Base-by-base conservation (phyloP, 2,113 vertebrate genomes). In the Copsychus sechellarum region DNA sequence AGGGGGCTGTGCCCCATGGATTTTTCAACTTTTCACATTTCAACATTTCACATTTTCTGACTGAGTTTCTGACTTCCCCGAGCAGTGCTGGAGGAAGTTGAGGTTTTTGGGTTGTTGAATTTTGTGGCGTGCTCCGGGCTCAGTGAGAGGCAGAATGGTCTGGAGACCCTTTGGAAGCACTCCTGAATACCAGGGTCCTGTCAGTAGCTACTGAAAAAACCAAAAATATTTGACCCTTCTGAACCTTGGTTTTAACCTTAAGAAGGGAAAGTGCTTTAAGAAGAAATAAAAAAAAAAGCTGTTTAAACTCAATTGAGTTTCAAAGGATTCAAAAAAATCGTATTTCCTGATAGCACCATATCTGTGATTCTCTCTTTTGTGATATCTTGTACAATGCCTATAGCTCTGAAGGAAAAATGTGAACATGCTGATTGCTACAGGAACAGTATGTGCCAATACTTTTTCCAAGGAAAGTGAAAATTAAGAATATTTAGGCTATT, bases 211-310 rank as follows among this genome's bases (percentile, higher is more conserved):
- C 66, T 4, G 4, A 19, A 65, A 79, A 74, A 76, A 85, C 45
- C 6, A 14, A 43, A 74, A 66, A 42, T 22, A 12, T 34, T 62
- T 33, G 26, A 40, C 47, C 66, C 33, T 69, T 81, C 67, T 40
- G 38, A 83, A 28, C 26, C 33, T 88, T 70, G 42, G 8, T 40
- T 91, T 94, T 79, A 94, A 90, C 45, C 17, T 89, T 67, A 28
- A 65, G 29, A 53, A 91, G 11, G n/a, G 11, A 80, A 93, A 90
- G 12, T 14, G 7, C 6, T 86, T 61, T 60, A 36, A 42, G 8
- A 34, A 24, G 3, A 6, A 8, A 2, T n/a, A n/a, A 4, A 31
- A 36, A 74, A 38, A 57, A 56, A 43, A 43, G 36, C 36, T 36
- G 36, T 79, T 62, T 38, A 40, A 85, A 56, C 34, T 60, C 47